Evolutionary conservation across 2,797 vertebrate species (phyloP).

Genomic region (Neopelma chrysocephalum): DNA sequence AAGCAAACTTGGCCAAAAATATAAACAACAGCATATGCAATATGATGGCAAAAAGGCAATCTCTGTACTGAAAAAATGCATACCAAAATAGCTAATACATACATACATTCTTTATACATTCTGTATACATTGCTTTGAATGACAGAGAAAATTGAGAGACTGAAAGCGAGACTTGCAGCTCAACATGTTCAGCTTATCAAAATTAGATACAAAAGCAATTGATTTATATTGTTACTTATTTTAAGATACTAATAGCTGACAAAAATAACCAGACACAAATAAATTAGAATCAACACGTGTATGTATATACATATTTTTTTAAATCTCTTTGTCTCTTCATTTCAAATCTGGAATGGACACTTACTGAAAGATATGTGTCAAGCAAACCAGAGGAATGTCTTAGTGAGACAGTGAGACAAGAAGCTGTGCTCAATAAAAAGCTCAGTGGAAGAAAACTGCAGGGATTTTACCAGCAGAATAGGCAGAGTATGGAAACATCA

Average conservation of each 20-base stretch:
- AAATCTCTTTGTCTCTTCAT: not conserved
- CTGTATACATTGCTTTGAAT: not conserved
- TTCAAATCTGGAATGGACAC: not conserved
- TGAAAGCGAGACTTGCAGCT: not conserved
- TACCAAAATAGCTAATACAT: not conserved
- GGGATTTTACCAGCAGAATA: not conserved
- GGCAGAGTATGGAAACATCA: not conserved
- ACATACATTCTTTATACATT: not conserved
- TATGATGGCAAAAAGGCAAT: not conserved
- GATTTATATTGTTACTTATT: not conserved
- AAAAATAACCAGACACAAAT: not conserved
- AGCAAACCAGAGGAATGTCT: not conserved
- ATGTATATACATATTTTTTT: accelerated
- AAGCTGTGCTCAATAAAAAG: not conserved
- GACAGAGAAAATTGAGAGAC: not conserved
- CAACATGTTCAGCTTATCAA: not conserved
- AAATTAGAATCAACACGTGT: not conserved
- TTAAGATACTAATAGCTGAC: not conserved
- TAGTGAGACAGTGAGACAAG: not conserved
- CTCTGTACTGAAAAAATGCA: not conserved
- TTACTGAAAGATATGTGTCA: not conserved
- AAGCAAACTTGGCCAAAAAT: not conserved
- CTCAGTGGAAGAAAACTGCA: not conserved
- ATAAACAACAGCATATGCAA: not conserved
- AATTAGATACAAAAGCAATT: not conserved